phyloP scores from a whole-genome alignment of 2,888 invertebrate species.

The Xestia sexstrigata region DNA sequence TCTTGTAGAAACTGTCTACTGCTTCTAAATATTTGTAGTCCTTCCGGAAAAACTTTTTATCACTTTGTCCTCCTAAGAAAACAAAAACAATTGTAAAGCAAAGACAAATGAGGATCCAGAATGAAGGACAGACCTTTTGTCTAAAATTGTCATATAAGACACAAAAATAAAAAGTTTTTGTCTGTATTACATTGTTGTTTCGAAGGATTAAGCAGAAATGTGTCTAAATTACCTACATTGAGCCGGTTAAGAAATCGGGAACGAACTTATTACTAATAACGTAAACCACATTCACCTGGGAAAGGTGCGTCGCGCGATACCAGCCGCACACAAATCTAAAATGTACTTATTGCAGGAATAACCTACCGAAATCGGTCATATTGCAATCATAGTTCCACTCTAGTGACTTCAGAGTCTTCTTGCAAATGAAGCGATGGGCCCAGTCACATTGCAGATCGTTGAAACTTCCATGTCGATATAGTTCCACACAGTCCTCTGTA shows the following conservation, averaged over 20 bases:
- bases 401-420: constrained; percentile 74
- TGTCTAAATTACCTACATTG: too few species aligned
- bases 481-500: constrained; percentile 75
- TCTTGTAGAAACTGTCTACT: constrained; percentile 79
- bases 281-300: too few species aligned
- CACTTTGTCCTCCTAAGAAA: constrained; percentile 74
- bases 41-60: constrained; percentile 77
- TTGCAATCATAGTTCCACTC: constrained; percentile 79
- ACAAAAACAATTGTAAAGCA: neutral
- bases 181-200: neutral
- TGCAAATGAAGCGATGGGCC: constrained; percentile 79
- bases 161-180: neutral
- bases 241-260: too few species aligned
- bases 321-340: neutral
- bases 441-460: constrained; percentile 75
- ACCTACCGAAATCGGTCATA: constrained; percentile 76
- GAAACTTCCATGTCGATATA: constrained; percentile 66
- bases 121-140: neutral
- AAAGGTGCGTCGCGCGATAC: neutral
- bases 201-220: too few species aligned
- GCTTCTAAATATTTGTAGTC: constrained; percentile 78
- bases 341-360: neutral
- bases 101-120: neutral
- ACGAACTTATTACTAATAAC: too few species aligned
- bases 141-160: neutral